A percentile compares a stretch with the other conserved stretches of the same genome.
Evolutionary conservation across 2,113 vertebrate species (phyloP).

Genomic region (Siniperca chuatsi): DNA sequence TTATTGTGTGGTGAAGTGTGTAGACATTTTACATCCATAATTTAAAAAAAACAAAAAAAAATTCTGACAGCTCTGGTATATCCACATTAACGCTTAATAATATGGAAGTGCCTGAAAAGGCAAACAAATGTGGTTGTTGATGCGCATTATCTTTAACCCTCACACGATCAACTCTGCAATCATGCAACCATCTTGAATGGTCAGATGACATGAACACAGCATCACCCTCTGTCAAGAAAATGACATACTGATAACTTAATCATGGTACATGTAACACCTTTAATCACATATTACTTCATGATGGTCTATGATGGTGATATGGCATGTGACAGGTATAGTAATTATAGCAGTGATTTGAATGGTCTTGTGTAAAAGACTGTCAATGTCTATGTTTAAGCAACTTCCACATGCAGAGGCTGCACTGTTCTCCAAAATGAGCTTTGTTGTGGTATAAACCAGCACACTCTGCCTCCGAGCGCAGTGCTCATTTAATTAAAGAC

Average conservation of each 20-base stretch:
- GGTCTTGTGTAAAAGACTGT: neutral
- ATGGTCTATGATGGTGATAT: neutral
- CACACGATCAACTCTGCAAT: neutral
- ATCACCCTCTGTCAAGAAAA: neutral
- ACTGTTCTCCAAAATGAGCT: slow-evolving; percentile 8
- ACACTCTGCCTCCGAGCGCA: slow-evolving; percentile 20
- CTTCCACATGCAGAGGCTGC: neutral
- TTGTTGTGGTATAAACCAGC: neutral
- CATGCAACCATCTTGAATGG: neutral
- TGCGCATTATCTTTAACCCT: neutral
- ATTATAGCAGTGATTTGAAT: neutral
- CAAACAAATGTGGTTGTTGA: too few relatives aligned
- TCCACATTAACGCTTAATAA: neutral
- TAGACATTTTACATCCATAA: neutral
- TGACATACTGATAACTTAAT: neutral
- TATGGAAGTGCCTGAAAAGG: neutral
- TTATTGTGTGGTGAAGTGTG: too few relatives aligned
- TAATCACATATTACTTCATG: neutral
- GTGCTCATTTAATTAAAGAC: slow-evolving; percentile 62
- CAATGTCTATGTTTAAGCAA: neutral
- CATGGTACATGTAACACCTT: neutral
- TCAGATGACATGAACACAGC: neutral
- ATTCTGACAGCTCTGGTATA: neutral
- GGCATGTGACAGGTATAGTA: neutral
- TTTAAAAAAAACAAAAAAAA: neutral